Percentiles rank a stretch among this genome's conserved stretches.
These are phyloP conservation scores for rabbit (Oryctolagus cuniculus) DNA, from an alignment of 2,113 vertebrate genomes.

Conservation along the genomic window DNA sequence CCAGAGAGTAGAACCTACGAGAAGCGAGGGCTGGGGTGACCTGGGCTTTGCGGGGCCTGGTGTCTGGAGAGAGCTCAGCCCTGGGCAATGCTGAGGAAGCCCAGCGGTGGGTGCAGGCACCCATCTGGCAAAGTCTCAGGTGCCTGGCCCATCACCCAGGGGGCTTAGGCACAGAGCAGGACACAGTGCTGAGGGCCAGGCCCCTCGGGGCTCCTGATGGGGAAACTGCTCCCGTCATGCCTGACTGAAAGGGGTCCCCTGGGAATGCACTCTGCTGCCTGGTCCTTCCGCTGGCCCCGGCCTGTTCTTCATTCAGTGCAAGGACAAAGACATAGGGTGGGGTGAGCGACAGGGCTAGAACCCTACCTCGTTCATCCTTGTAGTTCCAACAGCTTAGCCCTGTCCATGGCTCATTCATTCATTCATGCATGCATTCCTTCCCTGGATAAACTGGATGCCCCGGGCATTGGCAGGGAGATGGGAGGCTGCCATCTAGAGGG, in stretches of 20 bases:
- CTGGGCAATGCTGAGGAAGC: not conserved
- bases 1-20: not conserved
- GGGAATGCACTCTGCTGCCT: not conserved
- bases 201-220: not conserved
- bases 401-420: not conserved
- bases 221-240: not conserved
- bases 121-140: not conserved
- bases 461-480: not conserved
- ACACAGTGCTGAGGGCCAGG: not conserved
- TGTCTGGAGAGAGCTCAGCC: not conserved
- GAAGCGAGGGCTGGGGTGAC: not conserved
- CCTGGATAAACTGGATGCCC: not conserved
- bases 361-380: not conserved
- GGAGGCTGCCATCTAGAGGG: not conserved
- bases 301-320: no score
- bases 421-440: not conserved
- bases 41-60: not conserved
- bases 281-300: not conserved
- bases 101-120: not conserved
- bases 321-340: not conserved
- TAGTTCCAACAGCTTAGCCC: not conserved
- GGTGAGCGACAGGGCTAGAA: not conserved
- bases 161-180: not conserved
- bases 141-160: not conserved
- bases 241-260: not conserved